A percentile compares a stretch with the other conserved stretches of the same genome.
Conservation (phyloP, 2,797 vertebrate genomes). For the Ciconia nigra region DNA sequence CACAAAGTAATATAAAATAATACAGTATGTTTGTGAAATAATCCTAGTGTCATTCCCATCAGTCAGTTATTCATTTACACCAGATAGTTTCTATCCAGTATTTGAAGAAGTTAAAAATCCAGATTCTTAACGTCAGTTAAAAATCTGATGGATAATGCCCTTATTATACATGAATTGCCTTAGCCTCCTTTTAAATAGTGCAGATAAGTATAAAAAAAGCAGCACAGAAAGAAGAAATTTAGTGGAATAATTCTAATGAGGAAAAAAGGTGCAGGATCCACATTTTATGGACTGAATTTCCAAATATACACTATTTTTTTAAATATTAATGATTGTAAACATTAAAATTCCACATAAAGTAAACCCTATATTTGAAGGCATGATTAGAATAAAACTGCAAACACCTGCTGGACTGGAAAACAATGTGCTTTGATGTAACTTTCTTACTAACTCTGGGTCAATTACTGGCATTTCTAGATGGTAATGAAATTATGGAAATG, state of each 20-base stretch:
- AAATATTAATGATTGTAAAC: not conserved
- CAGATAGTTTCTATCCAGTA: not conserved
- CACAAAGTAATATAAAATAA: not conserved
- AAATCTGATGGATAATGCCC: not conserved
- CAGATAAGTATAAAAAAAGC: not conserved
- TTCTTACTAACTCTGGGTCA: not conserved
- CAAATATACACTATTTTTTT: not conserved
- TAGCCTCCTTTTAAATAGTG: not conserved
- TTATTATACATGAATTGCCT: not conserved
- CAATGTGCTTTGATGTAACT: not conserved
- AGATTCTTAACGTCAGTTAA: not conserved
- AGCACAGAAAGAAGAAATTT: not conserved
- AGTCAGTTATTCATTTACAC: not conserved
- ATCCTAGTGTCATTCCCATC: not conserved
- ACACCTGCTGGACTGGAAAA: not conserved
- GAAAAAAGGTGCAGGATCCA: not conserved
- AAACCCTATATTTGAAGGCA: not conserved
- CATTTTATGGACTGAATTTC: not conserved
- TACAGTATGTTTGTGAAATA: not conserved
- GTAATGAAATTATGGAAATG: not conserved
- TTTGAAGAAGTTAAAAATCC: not conserved
- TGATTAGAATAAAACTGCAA: not conserved
- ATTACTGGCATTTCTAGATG: not conserved
- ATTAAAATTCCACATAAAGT: not conserved
- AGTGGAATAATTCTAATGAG: not conserved